Percentiles rank a stretch among this genome's conserved stretches.
phyloP scores from a whole-genome alignment of 2,113 vertebrate genomes.

The Syngnathus scovelli region DNA sequence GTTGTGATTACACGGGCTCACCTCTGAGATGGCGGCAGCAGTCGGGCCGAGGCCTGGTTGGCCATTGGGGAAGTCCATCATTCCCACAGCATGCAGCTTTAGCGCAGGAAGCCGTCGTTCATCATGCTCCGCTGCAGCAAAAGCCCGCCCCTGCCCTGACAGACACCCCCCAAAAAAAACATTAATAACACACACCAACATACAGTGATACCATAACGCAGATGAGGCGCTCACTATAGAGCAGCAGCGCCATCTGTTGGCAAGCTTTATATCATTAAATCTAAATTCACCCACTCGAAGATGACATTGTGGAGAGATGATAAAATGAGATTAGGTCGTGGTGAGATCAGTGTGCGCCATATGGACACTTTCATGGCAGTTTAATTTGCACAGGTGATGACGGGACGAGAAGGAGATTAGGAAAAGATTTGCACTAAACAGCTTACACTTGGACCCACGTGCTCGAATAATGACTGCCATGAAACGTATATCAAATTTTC shows the following conservation, averaged over 20 bases:
- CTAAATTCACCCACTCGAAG: not conserved
- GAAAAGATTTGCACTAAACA: conserved; percentile 26
- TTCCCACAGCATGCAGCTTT: conserved; percentile 80
- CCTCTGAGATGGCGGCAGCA: conserved; percentile 83
- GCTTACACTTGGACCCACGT: conserved; percentile 25
- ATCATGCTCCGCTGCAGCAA: conserved; percentile 73
- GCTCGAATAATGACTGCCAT: not conserved
- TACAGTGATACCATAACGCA: not conserved
- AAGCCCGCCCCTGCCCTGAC: conserved; percentile 65
- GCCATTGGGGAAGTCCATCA: conserved; percentile 94
- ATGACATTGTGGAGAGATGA: conserved; percentile 8
- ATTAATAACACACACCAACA: conserved; percentile 19
- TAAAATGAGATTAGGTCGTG: not conserved
- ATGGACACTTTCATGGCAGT: conserved; percentile 16
- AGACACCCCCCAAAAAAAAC: not conserved
- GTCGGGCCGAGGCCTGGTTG: conserved; percentile 76
- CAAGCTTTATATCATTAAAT: not conserved
- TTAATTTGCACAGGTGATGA: conserved; percentile 11
- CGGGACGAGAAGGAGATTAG: not conserved
- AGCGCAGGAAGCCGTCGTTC: conserved; percentile 67
- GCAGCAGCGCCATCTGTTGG: conserved; percentile 29
- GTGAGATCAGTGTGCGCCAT: not conserved
- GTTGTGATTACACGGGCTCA: conserved; percentile 41
- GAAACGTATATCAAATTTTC: not conserved
- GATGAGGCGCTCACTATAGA: not conserved